Base-by-base conservation (phyloP, 2,113 vertebrate species). In the Desmodus rotundus region DNA sequence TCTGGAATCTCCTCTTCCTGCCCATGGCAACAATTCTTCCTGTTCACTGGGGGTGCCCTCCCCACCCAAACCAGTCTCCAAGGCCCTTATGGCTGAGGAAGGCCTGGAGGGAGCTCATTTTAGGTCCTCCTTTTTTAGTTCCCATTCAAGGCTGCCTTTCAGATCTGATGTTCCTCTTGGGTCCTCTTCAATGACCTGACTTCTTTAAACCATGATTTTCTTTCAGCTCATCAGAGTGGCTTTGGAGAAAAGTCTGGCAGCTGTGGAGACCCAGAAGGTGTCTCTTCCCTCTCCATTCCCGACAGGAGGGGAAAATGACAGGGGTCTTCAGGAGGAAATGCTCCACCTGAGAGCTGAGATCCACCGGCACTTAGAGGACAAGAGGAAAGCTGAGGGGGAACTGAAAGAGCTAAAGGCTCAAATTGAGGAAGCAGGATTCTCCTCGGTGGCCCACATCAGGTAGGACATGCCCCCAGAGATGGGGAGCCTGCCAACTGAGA, bases 391-490 rank as follows among this genome's bases (percentile, higher is more conserved):
- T 2, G 99, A 99, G 98, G 94, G 97, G 33, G 98, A 99, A 87
- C 98, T 99, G 96, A 98, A 94, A 24, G 99, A 99, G 94, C 98
- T 99, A 83, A 99, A 99, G 98, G 97, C 97, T 6, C 99, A 99
- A 98, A 98, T 99, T 93, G 98, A 99, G 96, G 99, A 99, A 98
- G 98, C 99, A 0, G 99, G 99, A 36, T 99, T 99, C 98, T 98
- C 98, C 77, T 99, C 99, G 0, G 98, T 99, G 17, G 99, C 99
- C 63, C 99, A 99, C 89, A 99, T 99, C 98, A 99, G 99, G 99
- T 99, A 92, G 89, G 86, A 73, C 6, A 15, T 45, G 1, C 9
- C 41, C 24, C 26, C 12, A 52, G 93, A 22, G 20, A 13, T 22
- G 15, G 33, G 61, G 50, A 58, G 24, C 14, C 63, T 38, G 28